Percentiles rank a stretch among this genome's conserved stretches.
Evolutionary conservation across 2,888 invertebrate species (phyloP).

Genomic region (Lottia scabra): DNA sequence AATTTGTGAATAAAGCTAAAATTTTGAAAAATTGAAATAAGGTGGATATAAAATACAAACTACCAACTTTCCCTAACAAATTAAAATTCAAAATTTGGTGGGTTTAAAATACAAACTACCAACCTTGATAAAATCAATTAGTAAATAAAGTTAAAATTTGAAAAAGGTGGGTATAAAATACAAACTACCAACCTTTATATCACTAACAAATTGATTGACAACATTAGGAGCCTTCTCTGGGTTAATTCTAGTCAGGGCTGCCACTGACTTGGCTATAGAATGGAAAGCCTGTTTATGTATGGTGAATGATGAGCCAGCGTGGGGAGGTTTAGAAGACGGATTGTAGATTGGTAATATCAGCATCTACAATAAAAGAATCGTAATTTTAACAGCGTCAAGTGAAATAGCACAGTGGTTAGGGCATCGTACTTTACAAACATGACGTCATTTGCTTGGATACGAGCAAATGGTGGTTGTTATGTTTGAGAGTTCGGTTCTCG

Average conservation of each 20-base stretch:
- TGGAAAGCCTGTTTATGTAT: conserved; percentile 81
- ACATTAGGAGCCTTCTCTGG: conserved; percentile 78
- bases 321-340: conserved; percentile 36
- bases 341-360: conserved; percentile 68
- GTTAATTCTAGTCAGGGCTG: conserved; percentile 88
- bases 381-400: neutral
- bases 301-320: conserved; percentile 44
- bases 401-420: no score
- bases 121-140: neutral
- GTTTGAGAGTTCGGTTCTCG: no score
- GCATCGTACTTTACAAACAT: no score
- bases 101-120: no score
- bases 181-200: conserved; percentile 61
- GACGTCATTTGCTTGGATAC: no score
- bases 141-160: neutral
- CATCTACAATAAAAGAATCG: conserved; percentile 51
- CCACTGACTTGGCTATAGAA: conserved; percentile 96
- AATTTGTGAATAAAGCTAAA: no score
- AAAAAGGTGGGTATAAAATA: neutral
- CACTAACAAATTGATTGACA: conserved; percentile 68
- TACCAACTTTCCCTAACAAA: no score
- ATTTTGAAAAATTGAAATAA: neutral
- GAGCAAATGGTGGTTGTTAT: no score
- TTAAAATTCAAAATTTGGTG: no score
- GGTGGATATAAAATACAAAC: no score